Evolutionary conservation across 2,888 invertebrate genomes (phyloP), one percentile per base, ranked within the genome.

Genomic region (Eugnorisma glareosa): DNA sequence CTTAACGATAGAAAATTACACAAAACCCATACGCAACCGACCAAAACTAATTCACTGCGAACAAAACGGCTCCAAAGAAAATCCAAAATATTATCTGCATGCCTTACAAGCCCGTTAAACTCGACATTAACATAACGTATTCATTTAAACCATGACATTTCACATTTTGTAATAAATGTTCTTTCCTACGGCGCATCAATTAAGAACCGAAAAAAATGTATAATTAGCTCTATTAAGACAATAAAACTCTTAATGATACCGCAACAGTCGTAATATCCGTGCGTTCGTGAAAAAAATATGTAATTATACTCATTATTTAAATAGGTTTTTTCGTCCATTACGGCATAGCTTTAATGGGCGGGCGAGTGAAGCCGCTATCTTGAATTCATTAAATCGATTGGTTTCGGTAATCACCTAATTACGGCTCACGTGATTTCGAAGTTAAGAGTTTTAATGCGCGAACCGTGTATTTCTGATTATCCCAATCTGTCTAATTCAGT

Each of bases 151-250:
- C 96, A 95, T 96, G 96, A 96, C 96, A 96, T 96, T 96, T 96
- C 96, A 96, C 94, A 96, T 96, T 96, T 96, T 94, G 94, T 95
- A 94, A 96, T 94, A 96, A 96, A 96, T 94, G 95, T 95, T 94
- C 93, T 96, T 93, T 95, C 95, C 94, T 93, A 94, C 94, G 91
- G 94, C 93, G 95, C 95, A 94, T 96, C 96, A 96, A 96, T 96
- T 96, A 96, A 95, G 93, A 93, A 91, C 95, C 96, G 95, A 96
- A 96, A 96, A 96, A 96, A 96, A 96, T 95, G 93, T 96, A 95
- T 96, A 96, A 96, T 96, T 96, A 96, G 95, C 92, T 95, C 95
- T 96, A 96, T 96, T 96, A 96, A 96, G 95, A 96, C 96, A 96
- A 96, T 96, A 96, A 96, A 96, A 96, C 92, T 95, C 95, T 96